Percentiles rank a stretch among this genome's conserved stretches.
Evolutionary conservation across 2,888 invertebrate species (phyloP).

Genomic region (Watsonalla binaria): DNA sequence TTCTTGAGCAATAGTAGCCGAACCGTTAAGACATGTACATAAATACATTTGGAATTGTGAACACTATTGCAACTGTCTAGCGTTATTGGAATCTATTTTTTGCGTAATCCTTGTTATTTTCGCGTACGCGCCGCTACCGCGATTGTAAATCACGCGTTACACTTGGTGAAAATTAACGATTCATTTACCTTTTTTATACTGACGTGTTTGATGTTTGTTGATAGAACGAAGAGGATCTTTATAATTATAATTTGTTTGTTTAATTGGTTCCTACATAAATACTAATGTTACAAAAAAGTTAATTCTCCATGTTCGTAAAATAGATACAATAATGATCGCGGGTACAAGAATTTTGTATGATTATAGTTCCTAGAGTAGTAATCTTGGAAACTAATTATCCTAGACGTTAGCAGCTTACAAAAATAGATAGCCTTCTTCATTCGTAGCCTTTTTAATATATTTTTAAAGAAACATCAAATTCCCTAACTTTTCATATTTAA

Average conservation of each 20-base stretch:
- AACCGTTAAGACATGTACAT: slow-evolving; percentile 20
- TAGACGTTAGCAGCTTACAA: too few relatives aligned
- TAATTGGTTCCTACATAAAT: not conserved
- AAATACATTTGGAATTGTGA: slow-evolving; percentile 22
- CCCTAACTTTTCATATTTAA: too few relatives aligned
- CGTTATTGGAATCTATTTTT: slow-evolving; percentile 35
- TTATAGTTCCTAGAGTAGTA: too few relatives aligned
- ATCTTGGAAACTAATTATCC: too few relatives aligned
- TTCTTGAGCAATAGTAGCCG: slow-evolving; percentile 31
- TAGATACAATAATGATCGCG: too few relatives aligned
- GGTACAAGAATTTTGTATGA: too few relatives aligned
- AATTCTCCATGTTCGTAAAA: too few relatives aligned
- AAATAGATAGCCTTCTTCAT: too few relatives aligned
- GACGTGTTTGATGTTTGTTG: slow-evolving; percentile 1
- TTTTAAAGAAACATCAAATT: too few relatives aligned
- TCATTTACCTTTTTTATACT: slow-evolving; percentile 37
- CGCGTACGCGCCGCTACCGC: slow-evolving; percentile 25
- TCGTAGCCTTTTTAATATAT: too few relatives aligned
- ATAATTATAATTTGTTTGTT: not conserved
- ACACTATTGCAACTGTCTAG: slow-evolving; percentile 28
- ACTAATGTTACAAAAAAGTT: too few relatives aligned
- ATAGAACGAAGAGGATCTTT: not conserved
- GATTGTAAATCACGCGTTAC: slow-evolving; percentile 35
- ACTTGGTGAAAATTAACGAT: slow-evolving; percentile 41
- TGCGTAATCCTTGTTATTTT: slow-evolving; percentile 42